Evolutionary conservation across 2,888 invertebrate species (phyloP).

Genomic region (Euspilapteryx auroguttella): DNA sequence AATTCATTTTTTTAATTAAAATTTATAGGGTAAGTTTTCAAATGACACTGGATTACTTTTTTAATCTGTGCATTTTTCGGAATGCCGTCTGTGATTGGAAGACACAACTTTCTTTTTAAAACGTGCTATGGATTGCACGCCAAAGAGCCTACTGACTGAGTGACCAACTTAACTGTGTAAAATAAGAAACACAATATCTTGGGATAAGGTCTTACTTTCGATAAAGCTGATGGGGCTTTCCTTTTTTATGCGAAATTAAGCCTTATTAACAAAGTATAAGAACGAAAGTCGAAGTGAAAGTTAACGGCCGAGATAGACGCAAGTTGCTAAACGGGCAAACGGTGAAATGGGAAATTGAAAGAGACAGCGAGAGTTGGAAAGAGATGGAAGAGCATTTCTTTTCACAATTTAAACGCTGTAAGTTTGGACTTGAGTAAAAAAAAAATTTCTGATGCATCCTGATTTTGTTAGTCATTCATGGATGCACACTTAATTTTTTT

Average conservation of each 20-base stretch:
- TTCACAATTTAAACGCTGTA: constrained; percentile 19
- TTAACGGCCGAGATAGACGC: constrained; percentile 12
- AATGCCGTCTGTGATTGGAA: too few species aligned
- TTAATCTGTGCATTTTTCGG: constrained; percentile 1
- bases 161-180: constrained; percentile 56
- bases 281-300: constrained; percentile 7
- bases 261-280: constrained; percentile 8
- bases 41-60: constrained; percentile 8
- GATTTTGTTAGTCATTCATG: too few species aligned
- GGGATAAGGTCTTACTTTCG: constrained; percentile 16
- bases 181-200: constrained; percentile 58
- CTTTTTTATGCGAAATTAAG: constrained; percentile 11
- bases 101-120: constrained; percentile 1
- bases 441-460: too few species aligned
- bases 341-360: constrained; percentile 59
- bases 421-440: constrained; percentile 15
- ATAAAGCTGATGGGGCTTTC: constrained; percentile 23
- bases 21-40: too few species aligned
- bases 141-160: constrained; percentile 51
- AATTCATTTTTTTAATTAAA: too few species aligned
- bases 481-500: too few species aligned
- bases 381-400: constrained; percentile 36
- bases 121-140: constrained; percentile 25
- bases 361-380: constrained; percentile 31
- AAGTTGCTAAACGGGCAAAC: constrained; percentile 58